Conservation (phyloP, 2,888 invertebrate genomes). For the Ophion slaviceki region DNA sequence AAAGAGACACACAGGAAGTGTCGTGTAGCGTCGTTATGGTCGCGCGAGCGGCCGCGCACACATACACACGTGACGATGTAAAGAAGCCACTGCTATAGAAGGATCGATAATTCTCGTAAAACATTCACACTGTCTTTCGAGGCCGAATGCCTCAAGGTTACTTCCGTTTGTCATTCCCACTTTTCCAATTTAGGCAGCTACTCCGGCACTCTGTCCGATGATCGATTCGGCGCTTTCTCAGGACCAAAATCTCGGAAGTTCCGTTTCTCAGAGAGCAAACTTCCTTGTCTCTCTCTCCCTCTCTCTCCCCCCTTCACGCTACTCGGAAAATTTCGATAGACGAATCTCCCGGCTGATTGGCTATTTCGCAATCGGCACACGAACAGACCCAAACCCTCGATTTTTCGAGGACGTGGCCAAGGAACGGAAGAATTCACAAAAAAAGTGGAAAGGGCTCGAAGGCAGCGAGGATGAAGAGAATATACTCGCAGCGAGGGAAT, state of each 20-base stretch:
- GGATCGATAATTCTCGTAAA: conserved; percentile 75
- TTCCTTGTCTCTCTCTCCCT: neutral
- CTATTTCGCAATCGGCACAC: neutral
- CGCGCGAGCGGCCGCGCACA: conserved; percentile 35
- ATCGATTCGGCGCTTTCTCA: neutral
- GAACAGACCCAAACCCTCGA: neutral
- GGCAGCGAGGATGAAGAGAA: neutral
- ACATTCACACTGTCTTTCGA: conserved; percentile 72
- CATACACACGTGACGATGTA: conserved; percentile 62
- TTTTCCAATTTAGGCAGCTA: neutral
- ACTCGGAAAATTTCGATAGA: neutral
- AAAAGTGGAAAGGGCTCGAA: neutral
- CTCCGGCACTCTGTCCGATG: neutral
- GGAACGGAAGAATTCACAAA: neutral
- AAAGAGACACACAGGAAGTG: conserved; percentile 24
- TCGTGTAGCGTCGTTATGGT: neutral
- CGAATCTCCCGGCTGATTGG: neutral
- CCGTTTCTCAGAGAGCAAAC: neutral
- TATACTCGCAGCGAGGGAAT: conserved; percentile 9
- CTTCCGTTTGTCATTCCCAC: conserved; percentile 62
- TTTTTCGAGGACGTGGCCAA: neutral
- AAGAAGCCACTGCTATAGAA: conserved; percentile 28
- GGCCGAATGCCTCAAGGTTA: conserved; percentile 62
- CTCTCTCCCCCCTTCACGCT: neutral
- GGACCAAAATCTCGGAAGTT: neutral